phyloP scores from a whole-genome alignment of 2,797 vertebrate species.

The Tolypeutes matacus region DNA sequence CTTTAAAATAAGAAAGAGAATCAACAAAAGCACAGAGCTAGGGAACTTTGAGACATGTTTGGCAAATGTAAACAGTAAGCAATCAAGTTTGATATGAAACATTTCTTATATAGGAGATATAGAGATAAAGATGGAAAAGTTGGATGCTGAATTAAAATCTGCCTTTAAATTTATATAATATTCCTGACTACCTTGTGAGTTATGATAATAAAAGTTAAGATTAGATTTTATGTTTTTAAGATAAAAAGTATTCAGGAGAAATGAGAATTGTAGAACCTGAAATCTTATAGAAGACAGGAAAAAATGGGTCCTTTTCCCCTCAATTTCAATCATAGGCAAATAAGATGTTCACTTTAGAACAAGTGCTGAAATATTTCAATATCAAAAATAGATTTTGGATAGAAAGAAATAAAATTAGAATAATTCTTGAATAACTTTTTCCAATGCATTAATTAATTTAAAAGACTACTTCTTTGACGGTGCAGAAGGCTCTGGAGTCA shows the following conservation, averaged over 20 bases:
- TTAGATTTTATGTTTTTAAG: constrained; percentile 52
- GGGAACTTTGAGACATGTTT: background rate
- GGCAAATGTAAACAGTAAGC: background rate
- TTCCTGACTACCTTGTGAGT: background rate
- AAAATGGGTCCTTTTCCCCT: background rate
- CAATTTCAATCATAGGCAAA: constrained; percentile 29
- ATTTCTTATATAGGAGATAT: background rate
- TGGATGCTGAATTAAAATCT: background rate
- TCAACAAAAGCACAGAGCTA: background rate
- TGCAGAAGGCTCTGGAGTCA: background rate
- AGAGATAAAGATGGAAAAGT: constrained; percentile 21
- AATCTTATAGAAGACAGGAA: background rate
- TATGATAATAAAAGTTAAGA: constrained; percentile 36
- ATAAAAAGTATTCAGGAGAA: constrained; percentile 23
- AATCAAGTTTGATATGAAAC: background rate
- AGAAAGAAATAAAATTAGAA: constrained; percentile 49
- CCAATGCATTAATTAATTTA: constrained; percentile 47
- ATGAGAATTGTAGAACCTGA: constrained; percentile 8
- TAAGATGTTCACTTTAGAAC: constrained; percentile 47
- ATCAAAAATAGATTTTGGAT: constrained; percentile 7
- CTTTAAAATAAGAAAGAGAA: constrained; percentile 55
- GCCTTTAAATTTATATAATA: constrained; percentile 27
- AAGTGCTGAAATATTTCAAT: constrained; percentile 39
- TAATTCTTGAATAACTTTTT: constrained; percentile 39
- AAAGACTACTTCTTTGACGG: constrained; percentile 39